These are phyloP conservation scores for Syncerus caffer DNA, from an alignment of 2,797 vertebrate genomes.

Conservation along the genomic window DNA sequence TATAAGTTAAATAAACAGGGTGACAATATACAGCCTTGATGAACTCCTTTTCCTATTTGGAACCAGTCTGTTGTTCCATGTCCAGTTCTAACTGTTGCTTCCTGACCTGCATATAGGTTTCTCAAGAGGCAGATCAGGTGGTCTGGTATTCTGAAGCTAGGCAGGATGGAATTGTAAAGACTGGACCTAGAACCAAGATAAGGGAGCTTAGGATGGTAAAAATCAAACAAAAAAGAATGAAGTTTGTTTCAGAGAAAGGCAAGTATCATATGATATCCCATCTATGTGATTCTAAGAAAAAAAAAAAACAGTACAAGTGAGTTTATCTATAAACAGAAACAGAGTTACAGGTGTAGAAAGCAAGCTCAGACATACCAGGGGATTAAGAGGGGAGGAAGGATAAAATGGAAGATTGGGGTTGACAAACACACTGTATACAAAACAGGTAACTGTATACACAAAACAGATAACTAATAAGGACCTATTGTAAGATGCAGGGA, in stretches of 20 bases:
- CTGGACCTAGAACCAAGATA: not conserved
- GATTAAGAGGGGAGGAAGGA: not conserved
- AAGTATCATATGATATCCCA: not conserved
- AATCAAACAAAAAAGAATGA: not conserved
- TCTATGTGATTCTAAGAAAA: not conserved
- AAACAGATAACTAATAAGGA: not conserved
- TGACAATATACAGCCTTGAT: no score
- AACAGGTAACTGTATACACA: not conserved
- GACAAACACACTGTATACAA: not conserved
- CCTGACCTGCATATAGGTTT: no score
- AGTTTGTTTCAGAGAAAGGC: not conserved
- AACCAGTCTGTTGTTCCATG: no score
- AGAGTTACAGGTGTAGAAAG: not conserved
- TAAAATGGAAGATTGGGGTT: not conserved
- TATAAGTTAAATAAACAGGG: no score
- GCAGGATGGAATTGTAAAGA: not conserved
- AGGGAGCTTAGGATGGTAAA: not conserved
- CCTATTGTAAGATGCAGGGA: not conserved
- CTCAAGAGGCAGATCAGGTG: no score
- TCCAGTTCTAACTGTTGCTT: no score
- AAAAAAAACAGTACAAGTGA: not conserved
- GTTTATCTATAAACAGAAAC: not conserved
- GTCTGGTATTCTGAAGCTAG: not conserved
- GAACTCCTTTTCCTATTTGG: no score
- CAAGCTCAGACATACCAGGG: not conserved